phyloP scores from a whole-genome alignment of 2,113 vertebrate species.

The Lasiurus borealis region DNA sequence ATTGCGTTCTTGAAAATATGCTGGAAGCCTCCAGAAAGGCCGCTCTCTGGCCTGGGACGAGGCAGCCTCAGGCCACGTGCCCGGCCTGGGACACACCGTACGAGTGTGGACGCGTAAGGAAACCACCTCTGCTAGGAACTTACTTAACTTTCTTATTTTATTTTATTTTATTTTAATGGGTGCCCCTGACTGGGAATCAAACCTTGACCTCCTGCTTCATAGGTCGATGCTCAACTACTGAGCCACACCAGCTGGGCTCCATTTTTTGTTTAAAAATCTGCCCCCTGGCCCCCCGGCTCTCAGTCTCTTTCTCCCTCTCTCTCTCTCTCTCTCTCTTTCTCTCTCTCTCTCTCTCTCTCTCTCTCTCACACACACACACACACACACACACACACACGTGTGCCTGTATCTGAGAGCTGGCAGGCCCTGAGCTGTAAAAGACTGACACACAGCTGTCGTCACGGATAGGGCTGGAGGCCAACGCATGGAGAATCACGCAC shows the following conservation, averaged over 20 bases:
- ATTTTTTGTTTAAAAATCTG: neutral
- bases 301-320: too few species aligned
- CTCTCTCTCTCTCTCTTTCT: too few species aligned
- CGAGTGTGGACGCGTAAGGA: neutral
- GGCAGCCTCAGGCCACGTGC: neutral
- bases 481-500: neutral
- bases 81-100: neutral
- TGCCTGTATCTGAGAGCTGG: neutral
- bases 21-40: conserved; percentile 23
- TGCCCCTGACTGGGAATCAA: too few species aligned
- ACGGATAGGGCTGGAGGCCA: neutral
- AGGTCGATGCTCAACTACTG: too few species aligned
- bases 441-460: neutral
- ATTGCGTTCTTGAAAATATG: neutral
- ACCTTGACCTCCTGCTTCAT: neutral
- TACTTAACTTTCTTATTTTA: too few species aligned
- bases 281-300: too few species aligned
- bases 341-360: too few species aligned
- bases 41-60: neutral
- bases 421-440: neutral
- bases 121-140: neutral
- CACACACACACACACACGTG: neutral
- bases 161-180: too few species aligned
- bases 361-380: too few species aligned
- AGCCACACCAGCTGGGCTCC: neutral